Evolutionary conservation across 2,888 invertebrate species (phyloP), one percentile per base, ranked within the genome.

Genomic region (Leptothorax acervorum): DNA sequence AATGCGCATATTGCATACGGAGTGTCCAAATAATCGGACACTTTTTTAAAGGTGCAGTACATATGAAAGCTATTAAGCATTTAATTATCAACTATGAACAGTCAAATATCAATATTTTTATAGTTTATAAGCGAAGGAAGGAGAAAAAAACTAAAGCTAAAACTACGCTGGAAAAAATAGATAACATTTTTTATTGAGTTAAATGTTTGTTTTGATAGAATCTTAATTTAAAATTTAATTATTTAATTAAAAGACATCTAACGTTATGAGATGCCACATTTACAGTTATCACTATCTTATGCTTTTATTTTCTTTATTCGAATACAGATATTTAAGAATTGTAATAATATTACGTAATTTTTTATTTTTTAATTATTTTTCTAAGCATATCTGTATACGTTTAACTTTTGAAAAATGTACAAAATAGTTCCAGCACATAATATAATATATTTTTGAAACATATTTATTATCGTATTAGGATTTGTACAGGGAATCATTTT

Each of bases 181-280:
- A 76, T 65, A 76, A 15, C 18, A 39, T 42, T 74, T 71, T 28
- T 39, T 28, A 18, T 70, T 35, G 0, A 53, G 28, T 74, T 45
- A 62, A 76, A 62, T 12, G 31, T 66, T 28, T 65, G 31, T 1
- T 45, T 11, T n/a, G 51, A n/a, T 48, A 15, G 18, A 63, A 75
- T 18, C 23, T 55, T 63, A 62, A 15, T 57, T 23, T 51, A 18
- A 18, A 60, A 60, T 8, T 62, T 12, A 28, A 35, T n/a, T 71
- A 31, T 60, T 74, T 42, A 28, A 71, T 73, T 31, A 28, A 55
- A 12, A 42, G 5, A 35, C 0, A 75, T 35, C 23, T 28, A 42
- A 42, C 9, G 15, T 60, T 63, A 63, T 0, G 23, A 23, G 23
- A 75, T 35, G 35, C 6, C 39, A 28, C 35, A 18, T 42, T 55